Evolutionary conservation across 2,888 invertebrate genomes (phyloP).

Genomic region (Microdon myrmicae): DNA sequence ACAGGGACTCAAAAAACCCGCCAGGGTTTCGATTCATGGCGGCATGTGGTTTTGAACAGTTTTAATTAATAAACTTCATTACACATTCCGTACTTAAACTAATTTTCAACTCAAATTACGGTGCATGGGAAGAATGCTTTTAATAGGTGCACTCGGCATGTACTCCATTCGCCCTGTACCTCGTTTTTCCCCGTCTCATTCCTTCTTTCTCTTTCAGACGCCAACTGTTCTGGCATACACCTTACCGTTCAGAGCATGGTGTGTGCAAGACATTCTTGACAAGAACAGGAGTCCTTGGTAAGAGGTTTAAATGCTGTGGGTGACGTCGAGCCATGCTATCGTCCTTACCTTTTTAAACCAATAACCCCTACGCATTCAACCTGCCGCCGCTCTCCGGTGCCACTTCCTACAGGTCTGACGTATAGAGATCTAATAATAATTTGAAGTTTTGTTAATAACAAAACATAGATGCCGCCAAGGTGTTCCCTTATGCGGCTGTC

Average conservation of each 20-base stretch:
- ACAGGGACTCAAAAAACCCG: conserved; percentile 49
- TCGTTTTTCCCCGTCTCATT: conserved; percentile 3
- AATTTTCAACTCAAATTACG: conserved; percentile 57
- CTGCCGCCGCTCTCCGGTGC: no score
- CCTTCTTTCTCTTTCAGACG: conserved; percentile 12
- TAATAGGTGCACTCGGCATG: conserved; percentile 55
- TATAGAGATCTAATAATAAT: conserved; percentile 36
- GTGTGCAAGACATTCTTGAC: not conserved
- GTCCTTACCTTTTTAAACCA: conserved; percentile 25
- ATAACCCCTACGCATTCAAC: conserved; percentile 33
- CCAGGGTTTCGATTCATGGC: conserved; percentile 50
- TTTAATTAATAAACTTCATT: conserved; percentile 58
- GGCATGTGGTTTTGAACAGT: conserved; percentile 54
- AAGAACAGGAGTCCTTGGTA: conserved; percentile 8
- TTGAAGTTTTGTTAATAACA: conserved; percentile 41
- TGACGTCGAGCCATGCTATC: conserved; percentile 7
- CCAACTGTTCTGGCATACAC: not conserved
- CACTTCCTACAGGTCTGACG: no score
- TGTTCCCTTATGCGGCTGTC: conserved; percentile 25
- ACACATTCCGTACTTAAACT: conserved; percentile 57
- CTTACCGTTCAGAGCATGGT: not conserved
- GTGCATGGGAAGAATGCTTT: conserved; percentile 55
- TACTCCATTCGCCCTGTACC: conserved; percentile 20
- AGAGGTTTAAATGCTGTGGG: conserved; percentile 16
- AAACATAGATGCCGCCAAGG: conserved; percentile 33